Base-by-base conservation (phyloP, 2,113 vertebrate species). In the Apeltes quadracus region DNA sequence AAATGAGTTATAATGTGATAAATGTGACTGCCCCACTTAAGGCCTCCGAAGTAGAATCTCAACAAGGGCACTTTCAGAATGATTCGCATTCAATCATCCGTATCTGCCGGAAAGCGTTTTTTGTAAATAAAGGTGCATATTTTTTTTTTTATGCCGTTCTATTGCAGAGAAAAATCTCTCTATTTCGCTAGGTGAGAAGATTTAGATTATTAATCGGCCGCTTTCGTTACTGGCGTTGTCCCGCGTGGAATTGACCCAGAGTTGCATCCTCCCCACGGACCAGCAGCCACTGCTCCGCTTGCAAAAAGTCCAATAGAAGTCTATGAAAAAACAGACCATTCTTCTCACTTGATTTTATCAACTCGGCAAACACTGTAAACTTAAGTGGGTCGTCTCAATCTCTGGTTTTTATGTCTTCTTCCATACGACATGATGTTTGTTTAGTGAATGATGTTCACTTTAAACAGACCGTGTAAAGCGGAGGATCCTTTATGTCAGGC, bases 21-120 rank as follows among this genome's bases (percentile, higher is more conserved):
- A n/a, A 76, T 58, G 36, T 32, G 62, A 72, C 48, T 70, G 62
- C 29, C n/a, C 20, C 4, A 4, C 61, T 81, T 46, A 69, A 64
- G 41, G 72, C 64, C 41, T 75, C n/a, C 3, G 46, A n/a, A 46
- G 16, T 5, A 44, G 23, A 27, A 44, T 18, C 38, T 46, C 15
- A 41, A n/a, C 20, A 27, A 51, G 59, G 54, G 16, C 62, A 14
- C 55, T 48, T 70, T 58, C 41, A 34, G 34, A 51, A 69, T 50
- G 18, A 59, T 66, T 58, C 61, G 56, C 23, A 29, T 57, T 64
- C 56, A 61, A 43, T 61, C 22, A 14, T 72, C n/a, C 23, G 38
- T 55, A 48, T 66, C 27, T 3, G 38, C 64, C 15, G 12, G 23
- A 27, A 7, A 29, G 51, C 53, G 51, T 53, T 38, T n/a, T 25